These are phyloP conservation scores for Colius striatus DNA, from an alignment of 2,113 vertebrate genomes.

Conservation along the genomic window DNA sequence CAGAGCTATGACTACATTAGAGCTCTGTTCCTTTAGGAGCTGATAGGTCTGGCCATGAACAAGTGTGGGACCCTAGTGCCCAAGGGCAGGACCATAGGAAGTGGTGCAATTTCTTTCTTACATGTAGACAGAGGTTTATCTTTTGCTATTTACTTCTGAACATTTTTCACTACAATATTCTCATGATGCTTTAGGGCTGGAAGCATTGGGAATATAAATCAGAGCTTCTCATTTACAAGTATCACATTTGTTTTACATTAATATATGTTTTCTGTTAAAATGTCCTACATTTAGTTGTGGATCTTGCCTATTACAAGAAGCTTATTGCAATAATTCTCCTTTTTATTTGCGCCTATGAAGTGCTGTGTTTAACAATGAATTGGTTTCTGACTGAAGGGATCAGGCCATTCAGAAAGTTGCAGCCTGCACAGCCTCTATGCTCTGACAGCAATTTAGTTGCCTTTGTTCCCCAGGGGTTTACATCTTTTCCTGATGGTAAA, in stretches of 20 bases:
- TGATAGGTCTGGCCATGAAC: neutral
- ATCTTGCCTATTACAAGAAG: neutral
- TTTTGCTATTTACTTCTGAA: conserved; percentile 46
- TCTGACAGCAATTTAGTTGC: neutral
- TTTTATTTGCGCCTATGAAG: neutral
- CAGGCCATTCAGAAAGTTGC: neutral
- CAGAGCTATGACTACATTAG: neutral
- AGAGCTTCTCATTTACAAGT: neutral
- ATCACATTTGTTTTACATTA: neutral
- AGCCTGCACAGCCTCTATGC: neutral
- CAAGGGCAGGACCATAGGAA: neutral
- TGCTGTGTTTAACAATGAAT: neutral
- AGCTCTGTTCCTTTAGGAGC: neutral
- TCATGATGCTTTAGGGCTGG: conserved; percentile 73
- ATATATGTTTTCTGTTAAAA: neutral
- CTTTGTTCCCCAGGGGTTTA: neutral
- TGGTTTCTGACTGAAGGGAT: neutral
- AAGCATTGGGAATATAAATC: conserved; percentile 70
- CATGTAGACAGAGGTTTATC: conserved; percentile 22
- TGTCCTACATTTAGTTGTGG: neutral
- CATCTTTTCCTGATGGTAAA: conserved; percentile 77
- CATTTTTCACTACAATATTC: conserved; percentile 37
- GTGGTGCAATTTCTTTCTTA: conserved; percentile 66
- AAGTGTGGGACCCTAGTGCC: fast-evolving
- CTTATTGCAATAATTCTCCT: neutral